Evolutionary conservation across 2,797 vertebrate species (phyloP).

Genomic region (Chaetodon trifasciatus): DNA sequence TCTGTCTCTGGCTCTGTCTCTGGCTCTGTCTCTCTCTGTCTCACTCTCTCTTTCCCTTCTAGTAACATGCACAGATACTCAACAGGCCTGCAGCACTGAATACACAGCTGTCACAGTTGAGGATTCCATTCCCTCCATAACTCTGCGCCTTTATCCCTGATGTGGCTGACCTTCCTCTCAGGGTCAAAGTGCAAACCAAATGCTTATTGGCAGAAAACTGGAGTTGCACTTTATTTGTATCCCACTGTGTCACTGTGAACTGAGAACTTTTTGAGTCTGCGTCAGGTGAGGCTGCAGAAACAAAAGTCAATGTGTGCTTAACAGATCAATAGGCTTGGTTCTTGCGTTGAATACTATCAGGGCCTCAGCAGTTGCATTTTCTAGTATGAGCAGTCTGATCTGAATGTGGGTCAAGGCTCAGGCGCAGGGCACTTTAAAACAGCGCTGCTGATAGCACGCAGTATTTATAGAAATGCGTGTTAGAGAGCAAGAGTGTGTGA

Average conservation of each 20-base stretch:
- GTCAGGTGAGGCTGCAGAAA: background rate
- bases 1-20: no score
- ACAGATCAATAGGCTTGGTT: conserved; percentile 5
- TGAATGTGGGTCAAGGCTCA: conserved; percentile 78
- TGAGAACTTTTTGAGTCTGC: background rate
- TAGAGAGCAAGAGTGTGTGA: conserved; percentile 43
- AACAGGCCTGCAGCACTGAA: conserved; percentile 37
- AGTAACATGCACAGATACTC: conserved; percentile 27
- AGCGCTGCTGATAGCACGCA: conserved; percentile 65
- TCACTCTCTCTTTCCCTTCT: background rate
- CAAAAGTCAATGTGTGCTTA: background rate
- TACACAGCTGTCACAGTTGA: conserved; percentile 61
- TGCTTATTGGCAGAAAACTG: conserved; percentile 7
- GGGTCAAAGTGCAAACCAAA: conserved; percentile 62
- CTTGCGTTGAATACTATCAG: conserved; percentile 29
- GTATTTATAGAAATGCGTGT: conserved; percentile 78
- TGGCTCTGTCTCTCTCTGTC: no score
- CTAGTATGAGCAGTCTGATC: conserved; percentile 33
- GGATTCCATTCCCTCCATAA: conserved; percentile 58
- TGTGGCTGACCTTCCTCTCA: conserved; percentile 49
- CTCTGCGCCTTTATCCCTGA: conserved; percentile 47
- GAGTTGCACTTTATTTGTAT: conserved; percentile 4
- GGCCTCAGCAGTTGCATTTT: conserved; percentile 33
- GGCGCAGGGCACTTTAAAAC: conserved; percentile 60
- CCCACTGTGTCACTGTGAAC: background rate